A percentile compares a stretch with the other conserved stretches of the same genome.
These are phyloP conservation scores for Esox masquinongy DNA, from an alignment of 2,797 vertebrate genomes.

Conservation along the genomic window DNA sequence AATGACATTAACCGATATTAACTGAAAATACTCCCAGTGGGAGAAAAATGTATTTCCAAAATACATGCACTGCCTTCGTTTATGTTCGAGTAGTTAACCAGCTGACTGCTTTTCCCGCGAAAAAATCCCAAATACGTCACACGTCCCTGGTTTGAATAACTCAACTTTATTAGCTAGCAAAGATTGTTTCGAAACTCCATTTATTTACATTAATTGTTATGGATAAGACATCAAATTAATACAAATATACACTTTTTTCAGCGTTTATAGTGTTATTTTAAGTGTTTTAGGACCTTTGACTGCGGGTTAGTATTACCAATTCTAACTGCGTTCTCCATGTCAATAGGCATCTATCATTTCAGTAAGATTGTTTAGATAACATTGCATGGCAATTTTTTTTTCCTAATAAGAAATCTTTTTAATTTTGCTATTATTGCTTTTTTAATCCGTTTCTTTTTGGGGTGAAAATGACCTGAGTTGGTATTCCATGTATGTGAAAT, in stretches of 20 bases:
- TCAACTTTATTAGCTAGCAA: conserved; percentile 46
- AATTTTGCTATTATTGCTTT: too few relatives aligned
- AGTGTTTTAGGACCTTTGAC: not conserved
- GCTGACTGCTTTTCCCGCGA: conserved; percentile 30
- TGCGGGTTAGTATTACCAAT: not conserved
- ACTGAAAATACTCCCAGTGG: not conserved
- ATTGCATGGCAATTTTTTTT: not conserved
- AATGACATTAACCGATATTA: not conserved
- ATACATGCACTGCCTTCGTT: not conserved
- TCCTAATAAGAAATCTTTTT: not conserved
- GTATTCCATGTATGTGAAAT: too few relatives aligned
- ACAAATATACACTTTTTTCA: too few relatives aligned
- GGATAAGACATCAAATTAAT: too few relatives aligned
- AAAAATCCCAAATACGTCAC: conserved; percentile 29
- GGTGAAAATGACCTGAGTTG: too few relatives aligned
- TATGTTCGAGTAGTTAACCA: not conserved
- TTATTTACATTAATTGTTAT: too few relatives aligned
- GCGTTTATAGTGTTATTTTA: not conserved
- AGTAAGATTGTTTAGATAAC: not conserved
- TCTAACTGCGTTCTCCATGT: not conserved
- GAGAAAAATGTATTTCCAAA: not conserved
- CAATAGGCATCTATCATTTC: not conserved
- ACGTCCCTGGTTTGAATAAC: conserved; percentile 27
- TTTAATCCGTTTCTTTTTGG: too few relatives aligned
- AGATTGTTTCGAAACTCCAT: too few relatives aligned